Conservation (phyloP, 2,797 vertebrate genomes). For the Florisuga fusca region DNA sequence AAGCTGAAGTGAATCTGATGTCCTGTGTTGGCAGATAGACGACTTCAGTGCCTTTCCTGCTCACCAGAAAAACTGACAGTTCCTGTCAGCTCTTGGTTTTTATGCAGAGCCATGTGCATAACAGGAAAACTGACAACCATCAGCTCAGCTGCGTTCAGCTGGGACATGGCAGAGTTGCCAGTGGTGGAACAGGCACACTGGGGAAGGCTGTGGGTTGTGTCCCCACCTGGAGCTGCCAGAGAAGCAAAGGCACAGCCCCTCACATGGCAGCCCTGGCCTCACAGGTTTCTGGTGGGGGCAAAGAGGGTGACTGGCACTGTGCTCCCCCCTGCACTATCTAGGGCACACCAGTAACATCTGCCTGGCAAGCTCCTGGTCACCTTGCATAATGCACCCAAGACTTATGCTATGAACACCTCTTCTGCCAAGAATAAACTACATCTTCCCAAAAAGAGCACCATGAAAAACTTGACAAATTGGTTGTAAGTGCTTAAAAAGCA, state of each 20-base stretch:
- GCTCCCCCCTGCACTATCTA: accelerated
- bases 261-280: accelerated
- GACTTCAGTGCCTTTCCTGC: background rate
- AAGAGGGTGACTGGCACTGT: background rate
- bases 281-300: background rate
- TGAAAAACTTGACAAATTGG: background rate
- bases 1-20: background rate
- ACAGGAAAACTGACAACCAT: constrained; percentile 40
- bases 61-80: constrained; percentile 41
- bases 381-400: background rate
- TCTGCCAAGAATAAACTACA: background rate
- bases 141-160: background rate
- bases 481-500: background rate
- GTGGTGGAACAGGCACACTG: background rate
- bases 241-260: background rate
- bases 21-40: background rate
- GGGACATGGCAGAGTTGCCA: background rate
- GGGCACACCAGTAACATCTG: background rate
- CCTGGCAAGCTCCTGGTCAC: background rate
- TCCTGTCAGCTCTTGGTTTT: constrained; percentile 51
- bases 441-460: background rate
- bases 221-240: background rate
- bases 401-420: background rate
- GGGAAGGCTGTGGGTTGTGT: accelerated
- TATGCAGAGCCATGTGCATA: constrained; percentile 35